Base-by-base conservation (phyloP, 1,140 invertebrate genomes). In the Brachystomella parvula region DNA sequence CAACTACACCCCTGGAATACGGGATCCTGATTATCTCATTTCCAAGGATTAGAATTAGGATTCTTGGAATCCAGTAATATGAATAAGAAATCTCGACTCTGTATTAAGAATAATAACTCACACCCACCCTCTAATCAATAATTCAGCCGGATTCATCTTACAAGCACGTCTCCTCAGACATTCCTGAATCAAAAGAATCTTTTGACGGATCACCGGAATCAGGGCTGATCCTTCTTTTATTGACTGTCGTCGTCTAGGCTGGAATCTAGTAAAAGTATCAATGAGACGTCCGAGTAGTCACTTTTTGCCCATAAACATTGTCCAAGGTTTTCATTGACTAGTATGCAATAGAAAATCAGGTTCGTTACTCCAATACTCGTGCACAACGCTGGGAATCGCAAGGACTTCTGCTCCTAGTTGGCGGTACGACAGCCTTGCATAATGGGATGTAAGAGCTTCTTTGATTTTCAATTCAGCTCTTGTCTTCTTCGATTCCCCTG, bases 1-100 rank as follows among this genome's bases (percentile, higher is more conserved):
- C 26, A 30, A 17, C 30, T 19, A 63, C 61, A 63, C 53, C 47
- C 24, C 39, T 47, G 19, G 61, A 63, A 63, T 63, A 63, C 61
- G 1, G 47, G 47, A 63, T 53, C 19, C 61, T 49, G 49, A 63
- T 63, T 63, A 63, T 63, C 61, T 63, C 61, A 63, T 53, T 53
- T 24, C 49, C 6, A 53, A 6, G 49, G 15, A 53, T 53, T 53
- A 53, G 49, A 53, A 53, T 53, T 53, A 17, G 24, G 15, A 53
- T 17, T 53, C 49, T 53, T 53, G 24, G 15, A 53, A 53, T 53
- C 49, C 49, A 53, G 12, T 17, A 26, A 53, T 12, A 53, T 3
- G 24, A 53, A 17, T 15, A 17, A 24, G 24, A 53, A 44, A 44
- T 44, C n/a, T 44, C 39, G 9, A 12, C 9, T 12, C n/a, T 44